Evolutionary conservation across 2,797 vertebrate genomes (phyloP).

Genomic region (Malacoctenus gilli): DNA sequence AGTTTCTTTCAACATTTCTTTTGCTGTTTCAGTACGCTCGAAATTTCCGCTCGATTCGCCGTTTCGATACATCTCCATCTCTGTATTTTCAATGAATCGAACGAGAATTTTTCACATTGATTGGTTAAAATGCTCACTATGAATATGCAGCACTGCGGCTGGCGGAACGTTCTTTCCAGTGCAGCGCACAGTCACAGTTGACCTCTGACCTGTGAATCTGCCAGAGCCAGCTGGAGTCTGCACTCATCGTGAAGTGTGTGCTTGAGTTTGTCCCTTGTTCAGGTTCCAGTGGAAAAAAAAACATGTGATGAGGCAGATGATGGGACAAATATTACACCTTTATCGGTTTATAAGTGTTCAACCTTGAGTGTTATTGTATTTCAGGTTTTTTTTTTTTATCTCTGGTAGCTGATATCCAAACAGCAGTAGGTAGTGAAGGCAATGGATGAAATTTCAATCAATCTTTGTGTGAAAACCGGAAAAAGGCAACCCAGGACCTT

Average conservation of each 20-base stretch:
- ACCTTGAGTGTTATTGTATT: background rate
- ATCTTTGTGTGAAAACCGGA: background rate
- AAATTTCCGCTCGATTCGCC: too few species aligned
- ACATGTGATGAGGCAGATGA: background rate
- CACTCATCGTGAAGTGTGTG: background rate
- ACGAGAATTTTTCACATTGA: too few species aligned
- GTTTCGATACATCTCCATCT: too few species aligned
- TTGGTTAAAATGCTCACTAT: too few species aligned
- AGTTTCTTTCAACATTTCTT: too few species aligned
- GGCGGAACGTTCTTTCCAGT: background rate
- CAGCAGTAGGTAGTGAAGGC: too few species aligned
- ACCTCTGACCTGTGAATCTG: background rate
- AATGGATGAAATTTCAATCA: background rate
- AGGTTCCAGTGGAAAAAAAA: background rate
- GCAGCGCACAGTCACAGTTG: background rate
- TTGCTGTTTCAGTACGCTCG: too few species aligned
- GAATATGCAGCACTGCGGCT: background rate
- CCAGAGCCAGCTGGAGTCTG: background rate
- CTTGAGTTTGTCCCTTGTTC: background rate
- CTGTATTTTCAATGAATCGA: too few species aligned
- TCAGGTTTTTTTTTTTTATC: background rate
- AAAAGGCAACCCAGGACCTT: background rate
- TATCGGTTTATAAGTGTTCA: too few species aligned
- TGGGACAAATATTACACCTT: too few species aligned
- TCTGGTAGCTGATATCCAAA: background rate